These are phyloP conservation scores for Rotaria magnacalcarata DNA, from an alignment of 2,888 invertebrate genomes.

Conservation along the genomic window DNA sequence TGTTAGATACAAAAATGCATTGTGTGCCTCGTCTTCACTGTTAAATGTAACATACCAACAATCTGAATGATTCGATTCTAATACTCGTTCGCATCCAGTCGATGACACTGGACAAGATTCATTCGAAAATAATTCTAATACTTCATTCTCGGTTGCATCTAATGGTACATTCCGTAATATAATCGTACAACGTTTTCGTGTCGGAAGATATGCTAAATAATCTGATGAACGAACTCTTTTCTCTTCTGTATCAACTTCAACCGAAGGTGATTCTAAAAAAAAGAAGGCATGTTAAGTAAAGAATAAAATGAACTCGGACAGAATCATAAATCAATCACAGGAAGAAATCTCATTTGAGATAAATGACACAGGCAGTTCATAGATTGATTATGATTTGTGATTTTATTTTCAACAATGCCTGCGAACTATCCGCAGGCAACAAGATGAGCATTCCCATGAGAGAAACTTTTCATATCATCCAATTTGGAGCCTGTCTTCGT, in stretches of 20 bases:
- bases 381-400: too few species aligned
- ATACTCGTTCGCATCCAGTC: background rate
- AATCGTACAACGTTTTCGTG: slow-evolving; percentile 23
- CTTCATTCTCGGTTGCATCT: background rate
- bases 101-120: background rate
- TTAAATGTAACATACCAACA: slow-evolving; percentile 30
- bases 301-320: too few species aligned
- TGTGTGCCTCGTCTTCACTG: slow-evolving; percentile 17
- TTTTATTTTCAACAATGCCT: too few species aligned
- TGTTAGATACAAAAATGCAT: slow-evolving; percentile 32
- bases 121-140: slow-evolving; percentile 20
- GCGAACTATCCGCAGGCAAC: too few species aligned
- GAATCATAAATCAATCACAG: too few species aligned
- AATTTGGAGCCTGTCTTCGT: too few species aligned
- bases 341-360: too few species aligned
- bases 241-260: slow-evolving; percentile 16
- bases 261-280: slow-evolving; percentile 22
- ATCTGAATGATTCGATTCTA: slow-evolving; percentile 1
- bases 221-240: slow-evolving; percentile 9
- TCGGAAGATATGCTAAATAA: background rate
- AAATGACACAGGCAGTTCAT: too few species aligned
- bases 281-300: too few species aligned
- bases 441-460: too few species aligned
- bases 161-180: slow-evolving; percentile 21
- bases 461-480: too few species aligned